Percentiles rank a stretch among this genome's conserved stretches.
Evolutionary conservation across 2,888 invertebrate genomes (phyloP).

Genomic region (Archips xylosteana): DNA sequence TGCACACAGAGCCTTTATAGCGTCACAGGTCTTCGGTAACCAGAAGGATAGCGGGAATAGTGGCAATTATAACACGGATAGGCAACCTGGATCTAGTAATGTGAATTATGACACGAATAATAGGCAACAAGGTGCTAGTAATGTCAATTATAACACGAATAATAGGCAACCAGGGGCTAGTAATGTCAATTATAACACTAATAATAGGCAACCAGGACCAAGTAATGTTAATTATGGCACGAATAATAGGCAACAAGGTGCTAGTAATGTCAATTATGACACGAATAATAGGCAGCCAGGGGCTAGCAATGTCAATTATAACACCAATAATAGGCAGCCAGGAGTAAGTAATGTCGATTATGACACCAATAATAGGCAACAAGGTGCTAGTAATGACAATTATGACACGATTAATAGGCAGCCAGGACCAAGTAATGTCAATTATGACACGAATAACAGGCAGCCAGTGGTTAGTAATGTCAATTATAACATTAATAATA

Average conservation of each 20-base stretch:
- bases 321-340: constrained; percentile 9
- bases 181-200: constrained; percentile 3
- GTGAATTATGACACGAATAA: constrained; percentile 10
- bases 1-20: constrained; percentile 54
- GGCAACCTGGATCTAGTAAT: neutral
- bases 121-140: neutral
- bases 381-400: neutral
- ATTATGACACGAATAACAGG: neutral
- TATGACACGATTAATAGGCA: constrained; percentile 7
- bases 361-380: neutral
- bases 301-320: neutral
- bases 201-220: neutral
- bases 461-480: neutral
- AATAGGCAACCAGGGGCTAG: neutral
- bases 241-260: neutral
- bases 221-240: neutral
- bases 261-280: neutral
- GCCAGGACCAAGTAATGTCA: neutral
- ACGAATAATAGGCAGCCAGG: neutral
- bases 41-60: neutral
- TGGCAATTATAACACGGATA: neutral
- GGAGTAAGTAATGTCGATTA: neutral
- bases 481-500: constrained; percentile 7
- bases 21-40: constrained; percentile 50
- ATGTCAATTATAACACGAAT: neutral